These are phyloP conservation scores for Drosophila eohydei DNA, from an alignment of 2,888 invertebrate species.

Conservation along the genomic window DNA sequence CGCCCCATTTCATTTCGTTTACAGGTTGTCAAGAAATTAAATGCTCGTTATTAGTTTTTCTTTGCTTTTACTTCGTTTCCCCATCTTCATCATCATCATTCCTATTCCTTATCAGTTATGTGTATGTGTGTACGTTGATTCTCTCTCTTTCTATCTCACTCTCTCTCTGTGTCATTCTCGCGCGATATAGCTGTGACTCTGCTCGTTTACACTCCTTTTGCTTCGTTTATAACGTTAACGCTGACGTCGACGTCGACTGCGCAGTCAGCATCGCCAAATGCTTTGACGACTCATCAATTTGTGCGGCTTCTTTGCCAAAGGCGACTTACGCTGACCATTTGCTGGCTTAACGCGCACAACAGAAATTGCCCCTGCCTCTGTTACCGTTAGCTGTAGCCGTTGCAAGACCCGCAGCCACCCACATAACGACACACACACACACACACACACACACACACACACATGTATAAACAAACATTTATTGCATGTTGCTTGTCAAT, in stretches of 20 bases:
- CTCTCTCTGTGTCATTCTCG: background rate
- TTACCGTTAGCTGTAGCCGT: slow-evolving; percentile 4
- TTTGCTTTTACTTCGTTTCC: slow-evolving; percentile 18
- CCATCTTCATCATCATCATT: slow-evolving; percentile 25
- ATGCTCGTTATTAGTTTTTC: slow-evolving; percentile 59
- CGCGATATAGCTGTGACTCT: background rate
- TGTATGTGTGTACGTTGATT: background rate
- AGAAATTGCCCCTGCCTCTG: background rate
- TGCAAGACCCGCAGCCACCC: slow-evolving; percentile 40
- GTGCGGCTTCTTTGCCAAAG: slow-evolving; percentile 45
- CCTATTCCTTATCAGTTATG: slow-evolving; percentile 56
- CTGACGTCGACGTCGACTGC: slow-evolving; percentile 9
- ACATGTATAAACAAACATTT: slow-evolving; percentile 30
- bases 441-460: slow-evolving; percentile 1
- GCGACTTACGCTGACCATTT: slow-evolving; percentile 33
- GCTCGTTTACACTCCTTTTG: slow-evolving; percentile 10
- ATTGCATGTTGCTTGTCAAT: slow-evolving; percentile 48
- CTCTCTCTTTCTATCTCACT: background rate
- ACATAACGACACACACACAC: slow-evolving; percentile 27
- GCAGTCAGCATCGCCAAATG: slow-evolving; percentile 29
- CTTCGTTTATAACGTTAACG: background rate
- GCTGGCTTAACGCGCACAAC: slow-evolving; percentile 22
- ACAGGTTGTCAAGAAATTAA: slow-evolving; percentile 68
- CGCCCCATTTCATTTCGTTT: slow-evolving; percentile 51
- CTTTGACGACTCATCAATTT: slow-evolving; percentile 58